Base-by-base conservation (phyloP, 2,113 vertebrate genomes). In the Eulemur rufifrons region DNA sequence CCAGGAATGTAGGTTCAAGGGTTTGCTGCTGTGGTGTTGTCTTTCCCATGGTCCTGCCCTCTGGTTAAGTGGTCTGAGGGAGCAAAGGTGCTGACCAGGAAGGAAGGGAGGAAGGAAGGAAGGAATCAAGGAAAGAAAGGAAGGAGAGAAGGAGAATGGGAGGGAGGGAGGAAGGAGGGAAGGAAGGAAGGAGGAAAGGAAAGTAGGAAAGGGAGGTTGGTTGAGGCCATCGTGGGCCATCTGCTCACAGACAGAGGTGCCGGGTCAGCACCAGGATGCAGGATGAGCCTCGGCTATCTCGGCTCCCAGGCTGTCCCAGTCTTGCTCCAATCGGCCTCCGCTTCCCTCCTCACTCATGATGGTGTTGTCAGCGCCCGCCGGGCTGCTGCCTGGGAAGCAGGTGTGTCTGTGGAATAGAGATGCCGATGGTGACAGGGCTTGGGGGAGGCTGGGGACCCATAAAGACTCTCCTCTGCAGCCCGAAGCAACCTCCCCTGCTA, bases 321-420 rank as follows among this genome's bases (percentile, higher is more conserved):
- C 61, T 59, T 37, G 4, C 11, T 84, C 21, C 5, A 4, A 8
- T 63, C 13, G 1, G 45, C n/a, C 64, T 91, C 63, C 15, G 50
- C 5, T 23, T 0, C 15, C 23, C 23, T 61, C 18, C 47, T 59
- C 8, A 0, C 45, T 71, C 42, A 5, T 14, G 34, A 15, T 10
- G 17, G 29, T 0, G 0, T 13, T 25, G 2, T 17, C 8, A 32
- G 63, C 34, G 64, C 18, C 91, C 18, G 11, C 15, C 0, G 0
- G 5, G 64, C 4, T 0, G 14, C 39, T 3, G 37, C 39, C 52
- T 59, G n/a, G 13, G 47, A 82, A 63, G 39, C 45, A 37, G 39
- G 74, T 39, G 0, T n/a, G 42, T 59, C 20, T 2, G 3, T 90
- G 39, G 66, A n/a, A 42, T 4, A 63, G 76, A 93, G 59, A 39